Base-by-base conservation (phyloP, 2,888 invertebrate species). In the Timandra comae region DNA sequence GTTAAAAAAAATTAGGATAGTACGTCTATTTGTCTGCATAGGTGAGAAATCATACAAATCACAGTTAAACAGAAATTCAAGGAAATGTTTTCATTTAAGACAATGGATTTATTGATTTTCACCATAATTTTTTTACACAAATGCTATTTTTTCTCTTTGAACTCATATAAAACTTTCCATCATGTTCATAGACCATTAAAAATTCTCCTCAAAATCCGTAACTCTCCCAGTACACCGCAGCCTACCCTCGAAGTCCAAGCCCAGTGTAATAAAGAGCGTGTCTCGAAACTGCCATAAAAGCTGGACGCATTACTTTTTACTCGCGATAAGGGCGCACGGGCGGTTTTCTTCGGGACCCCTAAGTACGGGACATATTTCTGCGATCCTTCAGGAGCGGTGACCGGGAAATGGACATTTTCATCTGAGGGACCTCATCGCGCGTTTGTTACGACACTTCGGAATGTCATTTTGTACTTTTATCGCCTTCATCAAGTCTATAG, bases 221-320 rank as follows among this genome's bases (percentile, higher is more conserved):
- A 16, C 16, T 28, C 46, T 13, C 68, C 33, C 55, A 33, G 53
- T 73, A 52, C 47, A 32, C 12, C 39, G 25, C 44, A 42, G 27
- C 59, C 42, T 35, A 8, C 2, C 4, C 12, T 20, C 43, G 45
- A 48, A 51, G 56, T 45, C 57, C 65, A 55, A 43, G 66, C 80
- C 82, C 78, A 73, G 63, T 49, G 74, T 75, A 81, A 85, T 84
- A 85, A 80, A 81, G 80, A 75, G 79, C 76, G 75, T 79, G 82
- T 79, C 84, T 75, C 82, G 75, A 74, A 80, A 77, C 80, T 78
- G 76, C 84, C 78, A 81, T 85, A 84, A 85, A 82, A 77, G 78
- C 78, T 65, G 74, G 68, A 62, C 73, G 74, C 84, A 84, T 85
- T 84, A 82, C 82, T 85, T 85, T 85, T 85, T 85, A 84, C 81